phyloP scores from a whole-genome alignment of 2,797 vertebrate genomes.

The Sebastes kiyomatsui region DNA sequence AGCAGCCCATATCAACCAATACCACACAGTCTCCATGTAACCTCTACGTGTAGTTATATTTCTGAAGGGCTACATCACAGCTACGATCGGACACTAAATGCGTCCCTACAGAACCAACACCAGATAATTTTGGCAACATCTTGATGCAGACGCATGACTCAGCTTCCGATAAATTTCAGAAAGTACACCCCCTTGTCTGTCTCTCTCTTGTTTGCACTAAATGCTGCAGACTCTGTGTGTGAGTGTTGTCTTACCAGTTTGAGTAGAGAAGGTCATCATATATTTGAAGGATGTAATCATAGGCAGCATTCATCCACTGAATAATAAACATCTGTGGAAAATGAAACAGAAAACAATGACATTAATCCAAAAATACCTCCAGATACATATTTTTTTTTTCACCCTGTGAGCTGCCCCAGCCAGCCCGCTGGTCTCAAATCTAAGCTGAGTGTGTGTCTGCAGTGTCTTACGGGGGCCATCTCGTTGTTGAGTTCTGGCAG shows the following conservation, averaged over 20 bases:
- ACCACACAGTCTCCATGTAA: neutral
- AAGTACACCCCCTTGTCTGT: neutral
- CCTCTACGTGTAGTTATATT: neutral
- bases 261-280: constrained; percentile 91
- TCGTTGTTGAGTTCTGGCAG: constrained; percentile 92
- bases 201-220: neutral
- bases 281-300: constrained; percentile 87
- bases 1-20: neutral
- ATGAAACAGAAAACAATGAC: neutral
- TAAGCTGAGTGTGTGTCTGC: neutral
- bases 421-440: neutral
- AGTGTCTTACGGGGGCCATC: constrained; percentile 88
- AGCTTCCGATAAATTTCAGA: constrained; percentile 13
- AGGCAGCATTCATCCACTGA: constrained; percentile 87
- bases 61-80: neutral
- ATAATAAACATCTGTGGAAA: constrained; percentile 88
- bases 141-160: constrained; percentile 18
- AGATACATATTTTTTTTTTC: neutral
- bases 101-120: neutral
- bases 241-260: constrained; percentile 86
- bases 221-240: neutral
- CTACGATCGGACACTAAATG: neutral
- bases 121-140: neutral
- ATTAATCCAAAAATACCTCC: neutral
- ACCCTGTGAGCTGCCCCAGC: neutral